Base-by-base conservation (phyloP, 1,140 invertebrate genomes). In the Cydia strobilella region DNA sequence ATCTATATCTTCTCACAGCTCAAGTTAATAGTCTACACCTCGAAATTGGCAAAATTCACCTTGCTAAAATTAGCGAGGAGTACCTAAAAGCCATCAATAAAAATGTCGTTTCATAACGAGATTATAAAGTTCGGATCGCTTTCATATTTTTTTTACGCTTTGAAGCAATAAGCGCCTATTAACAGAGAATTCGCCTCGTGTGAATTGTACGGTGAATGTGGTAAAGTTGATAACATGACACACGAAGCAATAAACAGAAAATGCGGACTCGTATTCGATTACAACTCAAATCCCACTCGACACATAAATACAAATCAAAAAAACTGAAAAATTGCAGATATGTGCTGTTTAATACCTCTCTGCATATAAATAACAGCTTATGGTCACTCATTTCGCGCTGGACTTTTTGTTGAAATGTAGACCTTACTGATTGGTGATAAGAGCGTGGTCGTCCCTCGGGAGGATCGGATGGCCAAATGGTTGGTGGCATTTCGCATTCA, bases 301-400 rank as follows among this genome's bases (percentile, higher is more conserved):
- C 27, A 69, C 65, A 69, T 69, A 69, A 69, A 69, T 35, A 35
- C 27, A 27, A 69, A 69, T 69, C n/a, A 69, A 69, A 69, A 31
- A 5, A 18, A 13, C 31, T n/a, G 23, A 69, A 69, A 65, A 12
- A 66, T 66, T 31, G 63, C 63, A 66, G 27, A 25, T 7, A n/a
- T 51, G 15, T 18, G 48, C 48, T 51, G 48, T n/a, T 51, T 51
- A 59, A 59, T 59, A 59, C 18, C 15, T 59, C 15, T 59, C 54
- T 59, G 54, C 54, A 59, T 59, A n/a, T 23, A 23, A 59, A 54
- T 54, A 54, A 18, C 65, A 27, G n/a, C 27, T 59, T 20, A 42
- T 20, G n/a, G 18, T 10, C 15, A 35, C 15, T 69, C 27, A 18
- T 39, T 20, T 9, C 27, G 35, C 10, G 7, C 65, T n/a, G 27